Base-by-base conservation (phyloP, 2,888 invertebrate species). In the Drosophila greeni region DNA sequence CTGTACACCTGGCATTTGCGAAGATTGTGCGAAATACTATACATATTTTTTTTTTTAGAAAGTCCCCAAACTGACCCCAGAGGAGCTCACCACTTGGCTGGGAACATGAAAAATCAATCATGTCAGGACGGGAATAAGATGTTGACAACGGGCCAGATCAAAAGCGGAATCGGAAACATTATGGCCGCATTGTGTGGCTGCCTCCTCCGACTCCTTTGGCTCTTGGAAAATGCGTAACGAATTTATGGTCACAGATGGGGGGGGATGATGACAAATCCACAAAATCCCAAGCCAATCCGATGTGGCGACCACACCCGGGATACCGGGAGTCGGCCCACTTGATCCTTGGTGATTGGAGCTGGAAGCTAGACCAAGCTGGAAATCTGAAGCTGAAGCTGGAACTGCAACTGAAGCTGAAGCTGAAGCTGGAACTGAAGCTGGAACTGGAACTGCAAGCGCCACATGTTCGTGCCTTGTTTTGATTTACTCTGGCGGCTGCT, bases 61-160 rank as follows among this genome's bases (percentile, higher is more conserved):
- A 86, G 86, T 83, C 77, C 40, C 57, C 51, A 55, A 55, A 53
- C 16, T 55, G 66, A 66, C 49, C 62, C 43, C 48, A 59, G 48
- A 67, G 68, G 66, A 71, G 66, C 52, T 66, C 66, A 64, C 43
- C 23, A 54, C 54, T 55, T 51, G 12, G 43, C 31, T 23, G 62
- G 51, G 53, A 69, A 85, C 85, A 86, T 75, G 85, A 64, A 83
- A 86, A 85, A 86, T 86, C 86, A 86, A 86, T 86, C 86, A 86
- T 86, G 86, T 85, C 86, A 83, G 79, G 74, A 74, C 52, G 76
- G 74, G 77, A 86, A 83, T 86, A 86, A 86, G 86, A 86, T 86
- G 86, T 86, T 85, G 85, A 84, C 82, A 85, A 80, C 42, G 61
- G 34, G 54, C 56, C 70, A 59, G 78, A 80, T 77, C 78, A 82